Evolutionary conservation across 2,888 invertebrate species (phyloP), one percentile per base, ranked within the genome.

Genomic region (Eupeodes luniger): DNA sequence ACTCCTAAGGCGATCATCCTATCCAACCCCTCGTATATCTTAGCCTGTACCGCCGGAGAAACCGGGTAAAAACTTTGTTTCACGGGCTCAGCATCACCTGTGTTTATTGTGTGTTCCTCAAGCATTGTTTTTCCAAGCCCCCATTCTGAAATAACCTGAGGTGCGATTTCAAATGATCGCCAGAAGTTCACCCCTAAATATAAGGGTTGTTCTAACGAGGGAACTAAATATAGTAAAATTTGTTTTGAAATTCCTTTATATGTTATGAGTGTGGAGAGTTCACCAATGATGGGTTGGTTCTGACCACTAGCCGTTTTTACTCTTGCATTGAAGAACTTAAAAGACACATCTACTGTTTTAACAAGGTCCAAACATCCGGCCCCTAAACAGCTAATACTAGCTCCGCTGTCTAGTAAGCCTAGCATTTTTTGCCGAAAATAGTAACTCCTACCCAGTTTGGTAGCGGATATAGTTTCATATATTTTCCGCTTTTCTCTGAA

Each of bases 381-480:
- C 40, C 53, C 64, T 53, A 76, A 36, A 14, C 64, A 64, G 64
- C 64, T 64, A 19, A 64, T 64, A 11, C 64, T 64, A 75, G n/a
- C n/a, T n/a, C n/a, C n/a, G n/a, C n/a, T n/a, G n/a, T n/a, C n/a
- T n/a, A n/a, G n/a, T n/a, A n/a, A 53, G 0, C 62, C 75, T 19
- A 75, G 40, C 61, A 61, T 12, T 4, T 61, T 40, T 61, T 61
- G 2, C 62, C 62, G 19, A 75, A 75, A 16, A 75, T 62, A 4
- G 36, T 2, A 36, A 75, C 27, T 14, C 16, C 40, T 6, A 61
- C 40, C 6, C 14, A 61, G 61, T 40, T 4, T 61, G 7, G 61
- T 61, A 4, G 61, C 61, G 4, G 40, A 36, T 36, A 61, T 61
- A 61, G 61, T 40, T 40, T 40, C 40, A 61, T 61, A 40, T 40